Evolutionary conservation across 1,140 invertebrate species (phyloP).

Genomic region (Cotesia typhae): DNA sequence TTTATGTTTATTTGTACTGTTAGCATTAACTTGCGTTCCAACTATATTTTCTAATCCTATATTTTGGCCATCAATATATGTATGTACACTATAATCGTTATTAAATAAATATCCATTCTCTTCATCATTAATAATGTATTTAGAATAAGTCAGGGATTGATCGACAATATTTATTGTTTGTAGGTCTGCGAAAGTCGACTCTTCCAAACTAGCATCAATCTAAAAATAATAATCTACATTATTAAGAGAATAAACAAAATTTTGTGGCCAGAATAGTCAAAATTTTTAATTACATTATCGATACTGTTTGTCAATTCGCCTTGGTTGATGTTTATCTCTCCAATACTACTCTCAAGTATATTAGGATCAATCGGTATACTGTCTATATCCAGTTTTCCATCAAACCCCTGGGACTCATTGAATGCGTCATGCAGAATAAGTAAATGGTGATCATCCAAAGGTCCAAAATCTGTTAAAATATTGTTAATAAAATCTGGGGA

Average conservation of each 20-base stretch:
- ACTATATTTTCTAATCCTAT: too few species aligned
- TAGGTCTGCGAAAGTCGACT: too few species aligned
- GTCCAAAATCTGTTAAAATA: slow-evolving; percentile 53
- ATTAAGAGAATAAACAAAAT: too few species aligned
- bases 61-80: not conserved
- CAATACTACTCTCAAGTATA: slow-evolving; percentile 51
- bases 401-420: slow-evolving; percentile 51
- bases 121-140: too few species aligned
- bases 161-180: too few species aligned
- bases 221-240: too few species aligned
- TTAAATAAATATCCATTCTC: slow-evolving; percentile 15
- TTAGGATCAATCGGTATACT: slow-evolving; percentile 56
- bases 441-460: slow-evolving; percentile 53
- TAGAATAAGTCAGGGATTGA: too few species aligned
- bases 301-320: slow-evolving; percentile 52
- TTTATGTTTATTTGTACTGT: too few species aligned
- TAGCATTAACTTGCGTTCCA: too few species aligned
- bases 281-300: slow-evolving; percentile 41
- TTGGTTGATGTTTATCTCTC: slow-evolving; percentile 52
- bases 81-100: too few species aligned
- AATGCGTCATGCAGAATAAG: slow-evolving; percentile 60
- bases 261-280: too few species aligned
- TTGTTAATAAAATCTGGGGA: slow-evolving; percentile 19
- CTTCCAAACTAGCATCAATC: too few species aligned
- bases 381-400: slow-evolving; percentile 54